Evolutionary conservation across 30 jellyfish, hydroid and myxozoan species (phyloP).

Genomic region (Chironex yamaguchii): DNA sequence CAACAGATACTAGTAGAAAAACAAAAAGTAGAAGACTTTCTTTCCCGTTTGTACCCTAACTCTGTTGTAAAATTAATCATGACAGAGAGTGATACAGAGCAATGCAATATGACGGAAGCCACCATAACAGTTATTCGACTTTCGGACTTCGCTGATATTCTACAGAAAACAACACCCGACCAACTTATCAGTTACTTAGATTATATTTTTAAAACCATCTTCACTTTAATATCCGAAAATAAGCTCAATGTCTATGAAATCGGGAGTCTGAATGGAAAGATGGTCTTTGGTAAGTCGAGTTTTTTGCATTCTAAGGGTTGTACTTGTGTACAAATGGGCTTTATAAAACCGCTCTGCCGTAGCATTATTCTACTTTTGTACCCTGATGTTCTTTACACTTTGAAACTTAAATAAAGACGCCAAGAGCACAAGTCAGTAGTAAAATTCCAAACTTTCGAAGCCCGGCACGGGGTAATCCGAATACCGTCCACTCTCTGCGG

Average conservation of each 20-base stretch:
- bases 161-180: conserved; percentile 43
- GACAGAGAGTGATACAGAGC: conserved; percentile 37
- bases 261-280: conserved; percentile 25
- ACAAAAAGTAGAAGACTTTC: conserved; percentile 72
- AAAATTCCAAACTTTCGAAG: too few relatives aligned
- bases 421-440: too few relatives aligned
- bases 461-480: too few relatives aligned
- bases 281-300: conserved; percentile 41
- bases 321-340: too few relatives aligned
- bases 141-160: conserved; percentile 50
- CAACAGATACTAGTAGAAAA: conserved; percentile 70
- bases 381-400: too few relatives aligned
- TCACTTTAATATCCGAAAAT: conserved; percentile 34
- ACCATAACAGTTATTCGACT: conserved; percentile 64
- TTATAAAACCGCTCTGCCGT: too few relatives aligned
- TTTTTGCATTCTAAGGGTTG: too few relatives aligned
- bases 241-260: conserved; percentile 39
- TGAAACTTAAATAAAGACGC: too few relatives aligned
- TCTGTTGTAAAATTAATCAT: conserved; percentile 6
- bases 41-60: conserved; percentile 66
- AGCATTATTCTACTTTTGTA: too few relatives aligned
- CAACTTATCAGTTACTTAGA: conserved; percentile 65
- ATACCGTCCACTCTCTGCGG: too few relatives aligned
- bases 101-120: conserved; percentile 31
- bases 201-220: conserved; percentile 57